Conservation (phyloP, 1,140 invertebrate genomes). For the Portunus trituberculatus region DNA sequence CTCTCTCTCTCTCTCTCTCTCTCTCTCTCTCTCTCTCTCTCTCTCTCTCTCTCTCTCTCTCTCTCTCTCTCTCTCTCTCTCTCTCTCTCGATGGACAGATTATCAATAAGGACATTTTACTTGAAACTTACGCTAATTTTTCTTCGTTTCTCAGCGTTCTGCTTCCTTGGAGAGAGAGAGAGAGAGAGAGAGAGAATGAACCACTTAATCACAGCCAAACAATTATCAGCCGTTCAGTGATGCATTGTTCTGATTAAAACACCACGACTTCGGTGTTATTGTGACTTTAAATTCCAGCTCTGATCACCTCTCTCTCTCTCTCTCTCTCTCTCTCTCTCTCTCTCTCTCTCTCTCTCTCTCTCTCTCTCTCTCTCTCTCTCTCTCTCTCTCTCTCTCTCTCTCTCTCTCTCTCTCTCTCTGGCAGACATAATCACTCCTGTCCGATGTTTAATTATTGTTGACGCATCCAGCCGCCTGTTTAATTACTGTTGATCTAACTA, state of each 20-base stretch:
- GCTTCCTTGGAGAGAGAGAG: not conserved
- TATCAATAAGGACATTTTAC: too few species aligned
- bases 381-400: conserved; percentile 55
- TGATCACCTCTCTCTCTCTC: not conserved
- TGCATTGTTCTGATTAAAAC: conserved; percentile 23
- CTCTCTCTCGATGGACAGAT: too few species aligned
- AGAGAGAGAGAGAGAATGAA: conserved; percentile 1
- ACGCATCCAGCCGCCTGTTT: too few species aligned
- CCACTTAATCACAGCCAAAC: not conserved
- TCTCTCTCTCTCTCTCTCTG: conserved; percentile 60
- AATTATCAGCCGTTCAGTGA: not conserved
- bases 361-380: conserved; percentile 48
- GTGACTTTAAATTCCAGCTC: not conserved
- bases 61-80: too few species aligned
- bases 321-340: conserved; percentile 21
- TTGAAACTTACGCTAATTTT: too few species aligned
- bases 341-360: conserved; percentile 38
- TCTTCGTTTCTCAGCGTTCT: too few species aligned
- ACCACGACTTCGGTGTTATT: not conserved
- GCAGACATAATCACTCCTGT: too few species aligned
- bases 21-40: too few species aligned
- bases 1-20: too few species aligned
- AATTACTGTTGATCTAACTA: too few species aligned
- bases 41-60: too few species aligned
- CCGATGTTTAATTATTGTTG: too few species aligned